Evolutionary conservation across 2,797 vertebrate species (phyloP), one percentile per base, ranked within the genome.

Genomic region (Gallinago nigripennis): DNA sequence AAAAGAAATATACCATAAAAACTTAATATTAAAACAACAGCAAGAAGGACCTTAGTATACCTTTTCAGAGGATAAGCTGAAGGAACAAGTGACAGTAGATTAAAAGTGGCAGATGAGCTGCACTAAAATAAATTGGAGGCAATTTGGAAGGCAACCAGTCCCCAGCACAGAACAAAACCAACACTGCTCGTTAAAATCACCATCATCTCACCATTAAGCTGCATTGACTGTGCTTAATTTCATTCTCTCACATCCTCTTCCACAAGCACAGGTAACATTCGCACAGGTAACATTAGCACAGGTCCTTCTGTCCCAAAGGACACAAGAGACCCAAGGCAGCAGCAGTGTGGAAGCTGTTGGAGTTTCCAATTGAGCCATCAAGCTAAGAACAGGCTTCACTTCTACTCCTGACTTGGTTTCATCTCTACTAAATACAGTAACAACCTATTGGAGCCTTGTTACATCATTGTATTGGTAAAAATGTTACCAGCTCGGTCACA

Each of bases 271-370:
- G 8, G 45, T 27, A 54, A 68, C 25, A 82, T 6, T 41, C 33
- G 35, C 8, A 16, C 0, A 0, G 13, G 16, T 54, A 54, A 68
- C 25, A 82, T 6, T 41, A 31, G 35, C 8, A 16, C 0, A 0
- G 13, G 16, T 54, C 56, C 24, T 86, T 63, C 43, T 39, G 35
- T 25, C 37, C 45, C 46, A 41, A 65, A 80, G 56, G 1, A 27
- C 24, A 54, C 25, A 37, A 39, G 28, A 37, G 12, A 60, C n/a
- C 5, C 21, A 64, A 33, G 23, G 31, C 11, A 76, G 21, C 33
- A 72, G 6, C 56, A 61, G 10, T 0, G 0, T 6, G 3, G 43
- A 66, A 25, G n/a, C 2, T 51, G 33, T 1, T 84, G 39, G 18
- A 57, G 28, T 15, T 56, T 21, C 21, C 58, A 84, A 12, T 18